Conservation (phyloP, 2,888 invertebrate genomes). For the Octodonta nipae region DNA sequence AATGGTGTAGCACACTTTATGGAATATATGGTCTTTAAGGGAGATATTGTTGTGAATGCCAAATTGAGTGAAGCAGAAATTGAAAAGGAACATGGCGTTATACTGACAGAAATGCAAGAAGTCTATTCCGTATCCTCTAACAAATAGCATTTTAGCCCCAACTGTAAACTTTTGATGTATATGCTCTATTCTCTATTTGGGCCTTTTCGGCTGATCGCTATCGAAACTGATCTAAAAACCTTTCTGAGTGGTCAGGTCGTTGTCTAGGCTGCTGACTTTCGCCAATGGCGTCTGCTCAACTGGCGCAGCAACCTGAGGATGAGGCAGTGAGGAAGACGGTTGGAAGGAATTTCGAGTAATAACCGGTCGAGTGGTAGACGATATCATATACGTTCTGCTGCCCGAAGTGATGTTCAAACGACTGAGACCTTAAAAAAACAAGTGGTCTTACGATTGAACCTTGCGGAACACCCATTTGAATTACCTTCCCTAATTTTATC, state of each 20-base stretch:
- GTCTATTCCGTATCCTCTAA: too few relatives aligned
- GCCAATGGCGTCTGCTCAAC: conserved; percentile 20
- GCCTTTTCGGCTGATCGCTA: conserved; percentile 72
- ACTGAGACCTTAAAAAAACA: conserved; percentile 46
- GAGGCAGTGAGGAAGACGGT: conserved; percentile 20
- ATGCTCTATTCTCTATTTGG: too few relatives aligned
- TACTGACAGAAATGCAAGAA: too few relatives aligned
- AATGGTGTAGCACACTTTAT: too few relatives aligned
- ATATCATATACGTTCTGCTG: conserved; percentile 75
- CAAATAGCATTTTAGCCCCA: too few relatives aligned
- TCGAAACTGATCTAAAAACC: conserved; percentile 92
- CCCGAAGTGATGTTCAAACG: conserved; percentile 77
- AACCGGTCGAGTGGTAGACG: conserved; percentile 71
- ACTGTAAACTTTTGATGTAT: too few relatives aligned
- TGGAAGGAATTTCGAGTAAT: conserved; percentile 60
- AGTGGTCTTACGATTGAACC: too few relatives aligned
- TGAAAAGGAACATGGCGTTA: too few relatives aligned
- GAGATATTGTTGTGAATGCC: too few relatives aligned
- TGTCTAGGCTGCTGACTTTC: conserved; percentile 37
- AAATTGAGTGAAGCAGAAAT: too few relatives aligned
- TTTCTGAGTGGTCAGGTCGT: conserved; percentile 49
- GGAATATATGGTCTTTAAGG: too few relatives aligned
- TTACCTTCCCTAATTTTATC: conserved; percentile 32
- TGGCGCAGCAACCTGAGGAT: conserved; percentile 14
- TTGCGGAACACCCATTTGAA: too few relatives aligned